Evolutionary conservation across 2,888 invertebrate genomes (phyloP), one percentile per base, ranked within the genome.

Genomic region (Colletes collaris): DNA sequence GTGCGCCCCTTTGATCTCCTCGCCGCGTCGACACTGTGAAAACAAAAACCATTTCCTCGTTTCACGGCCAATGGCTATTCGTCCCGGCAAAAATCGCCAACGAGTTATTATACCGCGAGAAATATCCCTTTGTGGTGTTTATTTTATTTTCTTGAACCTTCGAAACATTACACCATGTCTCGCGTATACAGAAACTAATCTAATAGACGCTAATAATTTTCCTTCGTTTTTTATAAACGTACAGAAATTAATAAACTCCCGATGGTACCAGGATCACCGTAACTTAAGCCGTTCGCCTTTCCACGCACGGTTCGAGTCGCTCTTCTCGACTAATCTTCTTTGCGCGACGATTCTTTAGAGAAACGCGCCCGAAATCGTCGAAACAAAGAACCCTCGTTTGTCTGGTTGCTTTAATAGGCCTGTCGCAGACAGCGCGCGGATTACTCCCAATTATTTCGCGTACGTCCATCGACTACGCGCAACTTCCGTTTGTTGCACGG

Each of bases 1-100:
- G 74, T 78, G 11, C 55, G 46, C 27, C 67, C 40, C 81, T 86
- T 83, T 84, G 79, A 83, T 80, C 83, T 78, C 64, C 64, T 73
- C 16, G 63, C 37, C 4, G 6, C 27, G 35, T 7, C n/a, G 16
- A n/a, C 50, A 37, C 16, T 64, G 11, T 3, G 53, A 40, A 60
- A 53, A 37, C 40, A 27, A 56, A 50, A 35, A n/a, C 49, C 7
- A 35, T 49, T 37, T 8, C 35, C 19, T 7, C 44, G 10, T 50
- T 3, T 16, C 37, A 13, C 49, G 50, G 37, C 5, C 58, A 37
- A 35, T 11, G 11, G 37, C 16, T 6, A 40, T 40, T 40, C 40
- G 40, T 7, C 7, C 40, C 6, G 40, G 4, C 4, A 40, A 40
- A 40, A 40, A 40, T 40, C 40, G 7, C 7, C 6, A 40, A 40